phyloP scores from a whole-genome alignment of 2,797 vertebrate genomes.

The Geotrypetes seraphini region DNA sequence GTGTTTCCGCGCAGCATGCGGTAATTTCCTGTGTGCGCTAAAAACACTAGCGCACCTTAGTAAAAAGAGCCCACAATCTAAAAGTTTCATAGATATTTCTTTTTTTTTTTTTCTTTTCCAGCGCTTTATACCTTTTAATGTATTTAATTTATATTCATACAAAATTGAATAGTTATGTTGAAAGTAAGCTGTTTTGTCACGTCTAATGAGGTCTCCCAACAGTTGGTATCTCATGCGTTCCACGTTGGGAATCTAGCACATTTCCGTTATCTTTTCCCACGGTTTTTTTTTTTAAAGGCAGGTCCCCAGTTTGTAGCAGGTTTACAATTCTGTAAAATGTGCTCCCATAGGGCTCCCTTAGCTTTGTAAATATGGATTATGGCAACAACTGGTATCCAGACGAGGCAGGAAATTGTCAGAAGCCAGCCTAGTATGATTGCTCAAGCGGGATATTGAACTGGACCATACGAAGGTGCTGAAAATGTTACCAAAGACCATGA shows the following conservation, averaged over 20 bases:
- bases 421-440: constrained; percentile 74
- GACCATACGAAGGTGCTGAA: constrained; percentile 52
- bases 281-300: constrained; percentile 63
- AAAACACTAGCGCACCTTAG: too few species aligned
- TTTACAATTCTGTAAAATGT: constrained; percentile 56
- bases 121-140: too few species aligned
- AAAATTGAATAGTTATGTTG: too few species aligned
- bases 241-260: constrained; percentile 20
- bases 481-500: constrained; percentile 73
- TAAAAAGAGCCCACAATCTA: too few species aligned
- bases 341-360: constrained; percentile 63
- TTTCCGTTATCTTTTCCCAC: constrained; percentile 67
- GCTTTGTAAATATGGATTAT: constrained; percentile 56
- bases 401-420: constrained; percentile 68
- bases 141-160: too few species aligned
- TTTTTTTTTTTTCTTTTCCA: too few species aligned
- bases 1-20: too few species aligned
- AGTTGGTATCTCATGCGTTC: constrained; percentile 46
- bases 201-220: too few species aligned
- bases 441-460: constrained; percentile 66
- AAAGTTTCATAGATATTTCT: too few species aligned
- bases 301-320: constrained; percentile 80
- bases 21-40: too few species aligned
- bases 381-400: constrained; percentile 76
- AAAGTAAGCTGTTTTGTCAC: too few species aligned